phyloP scores from a whole-genome alignment of 2,113 vertebrate genomes.

The Eretmochelys imbricata region DNA sequence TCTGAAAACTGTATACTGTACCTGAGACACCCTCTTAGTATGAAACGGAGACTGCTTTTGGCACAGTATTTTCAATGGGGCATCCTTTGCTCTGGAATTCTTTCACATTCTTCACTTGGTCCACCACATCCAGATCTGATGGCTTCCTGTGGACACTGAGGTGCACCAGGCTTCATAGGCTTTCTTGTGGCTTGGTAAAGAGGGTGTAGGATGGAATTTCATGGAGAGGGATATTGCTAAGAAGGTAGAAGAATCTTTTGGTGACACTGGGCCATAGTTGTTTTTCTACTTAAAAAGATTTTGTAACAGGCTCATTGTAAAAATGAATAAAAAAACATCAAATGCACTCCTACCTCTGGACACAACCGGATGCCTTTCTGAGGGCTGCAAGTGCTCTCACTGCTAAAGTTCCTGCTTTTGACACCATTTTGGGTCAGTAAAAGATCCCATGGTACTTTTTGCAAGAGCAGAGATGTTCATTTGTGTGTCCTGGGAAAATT shows the following conservation, averaged over 20 bases:
- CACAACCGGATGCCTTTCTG: background rate
- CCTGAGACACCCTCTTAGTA: background rate
- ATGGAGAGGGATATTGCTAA: fast-evolving
- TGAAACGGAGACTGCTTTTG: background rate
- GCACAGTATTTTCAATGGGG: background rate
- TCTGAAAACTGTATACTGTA: background rate
- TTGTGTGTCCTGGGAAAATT: background rate
- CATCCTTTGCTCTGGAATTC: background rate
- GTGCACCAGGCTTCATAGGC: background rate
- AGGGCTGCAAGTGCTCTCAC: background rate
- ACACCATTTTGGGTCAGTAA: background rate
- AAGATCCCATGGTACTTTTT: background rate
- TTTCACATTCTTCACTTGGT: background rate
- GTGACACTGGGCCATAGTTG: background rate
- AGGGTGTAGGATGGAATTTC: background rate
- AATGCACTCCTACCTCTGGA: background rate
- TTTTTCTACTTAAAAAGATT: background rate
- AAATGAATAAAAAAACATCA: background rate
- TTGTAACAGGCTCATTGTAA: background rate
- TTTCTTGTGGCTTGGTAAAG: background rate
- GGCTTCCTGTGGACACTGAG: background rate
- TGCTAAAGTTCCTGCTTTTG: background rate
- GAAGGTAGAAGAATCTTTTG: background rate
- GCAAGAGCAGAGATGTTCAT: background rate
- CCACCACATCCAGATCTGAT: background rate